Evolutionary conservation across 2,888 invertebrate species (phyloP).

Genomic region (Agriotes lineatus): DNA sequence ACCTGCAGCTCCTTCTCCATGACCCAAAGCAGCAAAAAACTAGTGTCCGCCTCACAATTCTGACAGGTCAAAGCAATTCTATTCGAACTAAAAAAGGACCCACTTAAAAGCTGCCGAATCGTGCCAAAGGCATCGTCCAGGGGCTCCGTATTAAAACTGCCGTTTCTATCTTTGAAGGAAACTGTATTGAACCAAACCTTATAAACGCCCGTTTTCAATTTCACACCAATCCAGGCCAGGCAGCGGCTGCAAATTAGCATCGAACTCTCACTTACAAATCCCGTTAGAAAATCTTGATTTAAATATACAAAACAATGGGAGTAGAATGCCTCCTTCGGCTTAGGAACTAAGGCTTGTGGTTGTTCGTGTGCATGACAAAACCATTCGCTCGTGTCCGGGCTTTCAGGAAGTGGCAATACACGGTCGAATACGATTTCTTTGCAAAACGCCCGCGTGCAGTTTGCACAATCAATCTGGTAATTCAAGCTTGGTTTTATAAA

Average conservation of each 20-base stretch:
- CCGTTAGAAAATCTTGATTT: slow-evolving; percentile 59
- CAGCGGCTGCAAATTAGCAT: slow-evolving; percentile 72
- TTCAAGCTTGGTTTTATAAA: slow-evolving; percentile 66
- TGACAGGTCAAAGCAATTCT: slow-evolving; percentile 71
- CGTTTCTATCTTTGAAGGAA: slow-evolving; percentile 60
- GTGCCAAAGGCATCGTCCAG: slow-evolving; percentile 70
- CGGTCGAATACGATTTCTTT: slow-evolving; percentile 68
- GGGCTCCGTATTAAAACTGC: slow-evolving; percentile 50
- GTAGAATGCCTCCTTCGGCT: slow-evolving; percentile 71
- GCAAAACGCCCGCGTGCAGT: slow-evolving; percentile 57
- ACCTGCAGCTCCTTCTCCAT: slow-evolving; percentile 73
- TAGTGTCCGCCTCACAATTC: slow-evolving; percentile 64
- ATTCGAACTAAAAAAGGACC: slow-evolving; percentile 69
- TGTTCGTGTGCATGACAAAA: slow-evolving; percentile 72
- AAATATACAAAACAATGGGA: slow-evolving; percentile 70
- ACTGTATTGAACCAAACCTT: slow-evolving; percentile 74
- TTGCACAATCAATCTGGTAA: slow-evolving; percentile 67
- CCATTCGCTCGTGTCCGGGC: slow-evolving; percentile 74
- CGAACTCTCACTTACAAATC: slow-evolving; percentile 65
- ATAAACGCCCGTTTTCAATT: slow-evolving; percentile 53
- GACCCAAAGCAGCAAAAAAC: slow-evolving; percentile 73
- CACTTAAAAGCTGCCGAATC: slow-evolving; percentile 68
- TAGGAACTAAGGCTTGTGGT: slow-evolving; percentile 64
- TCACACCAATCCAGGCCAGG: slow-evolving; percentile 70
- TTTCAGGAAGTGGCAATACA: slow-evolving; percentile 73